Evolutionary conservation across 2,888 invertebrate genomes (phyloP).

Genomic region (Metellina segmentata): DNA sequence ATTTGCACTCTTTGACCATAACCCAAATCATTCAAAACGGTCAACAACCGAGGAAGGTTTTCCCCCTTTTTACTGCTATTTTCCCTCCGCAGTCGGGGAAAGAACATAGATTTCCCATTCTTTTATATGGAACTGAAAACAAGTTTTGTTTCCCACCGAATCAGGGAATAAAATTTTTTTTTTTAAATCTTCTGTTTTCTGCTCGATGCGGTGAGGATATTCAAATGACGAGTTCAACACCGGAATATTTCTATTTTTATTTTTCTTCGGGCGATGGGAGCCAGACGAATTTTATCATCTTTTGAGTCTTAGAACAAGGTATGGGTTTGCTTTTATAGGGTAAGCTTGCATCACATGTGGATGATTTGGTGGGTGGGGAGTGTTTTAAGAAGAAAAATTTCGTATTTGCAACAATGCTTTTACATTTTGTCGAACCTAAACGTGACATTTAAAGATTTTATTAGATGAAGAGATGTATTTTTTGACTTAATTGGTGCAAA

Average conservation of each 20-base stretch:
- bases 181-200: background rate
- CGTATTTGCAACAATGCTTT: too few species aligned
- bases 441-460: too few species aligned
- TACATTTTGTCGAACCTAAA: too few species aligned
- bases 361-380: too few species aligned
- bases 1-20: slow-evolving; percentile 47
- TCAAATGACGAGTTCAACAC: background rate
- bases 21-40: slow-evolving; percentile 52
- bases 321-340: background rate
- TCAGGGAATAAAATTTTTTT: slow-evolving; percentile 5
- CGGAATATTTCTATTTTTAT: slow-evolving; percentile 21
- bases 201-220: slow-evolving; percentile 2
- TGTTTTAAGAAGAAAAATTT: too few species aligned
- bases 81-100: background rate
- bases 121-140: slow-evolving; percentile 13
- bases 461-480: too few species aligned
- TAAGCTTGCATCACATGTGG: background rate
- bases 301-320: background rate
- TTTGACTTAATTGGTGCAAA: too few species aligned
- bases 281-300: background rate
- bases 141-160: slow-evolving; percentile 33
- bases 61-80: background rate
- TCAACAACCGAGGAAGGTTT: slow-evolving; percentile 35
- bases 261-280: background rate
- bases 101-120: slow-evolving; percentile 62